Percentiles rank a stretch among this genome's conserved stretches.
Evolutionary conservation across 2,113 vertebrate species (phyloP).

Genomic region (Accipiter cooperii): DNA sequence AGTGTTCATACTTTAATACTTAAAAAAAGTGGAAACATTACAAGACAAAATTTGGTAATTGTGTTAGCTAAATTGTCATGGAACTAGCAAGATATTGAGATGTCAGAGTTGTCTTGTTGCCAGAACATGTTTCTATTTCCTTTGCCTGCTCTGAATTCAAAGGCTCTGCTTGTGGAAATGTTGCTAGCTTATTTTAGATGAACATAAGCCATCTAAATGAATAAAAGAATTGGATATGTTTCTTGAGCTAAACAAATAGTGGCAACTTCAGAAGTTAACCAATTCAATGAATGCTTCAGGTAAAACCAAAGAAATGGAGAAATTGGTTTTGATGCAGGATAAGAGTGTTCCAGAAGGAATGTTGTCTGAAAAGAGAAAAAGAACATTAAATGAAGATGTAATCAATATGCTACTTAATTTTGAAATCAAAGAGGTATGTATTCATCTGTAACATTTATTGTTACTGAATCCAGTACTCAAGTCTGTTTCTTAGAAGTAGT

Average conservation of each 20-base stretch:
- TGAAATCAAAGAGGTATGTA: slow-evolving; percentile 86
- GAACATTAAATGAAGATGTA: slow-evolving; percentile 60
- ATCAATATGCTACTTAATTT: slow-evolving; percentile 85
- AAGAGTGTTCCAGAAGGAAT: neutral
- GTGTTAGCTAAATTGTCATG: neutral
- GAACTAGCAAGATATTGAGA: neutral
- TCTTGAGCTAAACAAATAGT: neutral
- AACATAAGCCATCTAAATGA: neutral
- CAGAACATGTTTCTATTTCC: neutral
- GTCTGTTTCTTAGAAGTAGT: neutral
- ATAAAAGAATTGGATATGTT: neutral
- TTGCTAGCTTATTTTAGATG: neutral
- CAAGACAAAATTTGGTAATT: neutral
- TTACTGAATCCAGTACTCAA: neutral
- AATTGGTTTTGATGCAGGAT: neutral
- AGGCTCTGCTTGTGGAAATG: neutral
- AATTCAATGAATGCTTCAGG: neutral
- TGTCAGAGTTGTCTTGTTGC: neutral
- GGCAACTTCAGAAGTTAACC: neutral
- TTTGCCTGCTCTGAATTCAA: neutral
- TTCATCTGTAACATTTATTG: neutral
- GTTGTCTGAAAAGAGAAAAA: neutral
- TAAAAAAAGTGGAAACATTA: neutral
- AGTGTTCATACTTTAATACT: neutral
- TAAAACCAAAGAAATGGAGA: slow-evolving; percentile 31